Base-by-base conservation (phyloP, 2,113 vertebrate genomes). In the Ranitomeya variabilis region DNA sequence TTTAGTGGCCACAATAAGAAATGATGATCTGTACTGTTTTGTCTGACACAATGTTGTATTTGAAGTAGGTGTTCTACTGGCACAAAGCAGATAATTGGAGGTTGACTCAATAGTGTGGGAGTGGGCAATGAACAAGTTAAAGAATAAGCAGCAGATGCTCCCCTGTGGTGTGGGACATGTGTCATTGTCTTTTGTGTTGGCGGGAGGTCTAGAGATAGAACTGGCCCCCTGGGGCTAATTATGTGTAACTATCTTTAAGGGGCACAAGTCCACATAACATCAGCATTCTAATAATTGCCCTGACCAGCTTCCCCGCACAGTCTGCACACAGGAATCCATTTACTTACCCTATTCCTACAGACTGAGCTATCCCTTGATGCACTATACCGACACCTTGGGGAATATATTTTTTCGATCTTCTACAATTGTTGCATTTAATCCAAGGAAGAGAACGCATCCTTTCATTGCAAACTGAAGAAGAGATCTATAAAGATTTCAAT, bases 381-480 rank as follows among this genome's bases (percentile, higher is more conserved):
- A 31, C 55, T 77, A 7, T 62, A 77, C 57, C 15, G 52, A 31
- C 84, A 51, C 84, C 84, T 74, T 51, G 77, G 71, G 84, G 84
- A 57, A 76, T 64, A 76, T 60, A 76, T 60, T 60, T 60, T 26
- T 86, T 60, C 84, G 57, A 86, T 74, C 84, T 77, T 76, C 62
- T 76, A 60, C 55, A n/a, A 62, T 60, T 86, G 76, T 86, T 86
- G 84, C 69, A 77, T 86, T 86, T 86, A 86, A 85, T 85, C 66
- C 71, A 45, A 31, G 54, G 16, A 51, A 57, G 59, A 60, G 55
- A 76, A 74, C 13, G 7, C 54, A 18, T 55, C 71, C 55, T 76
- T 57, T 67, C 45, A 45, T 83, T 67, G 81, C 12, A 83, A 62
- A 69, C 67, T 21, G 19, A 23, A n/a, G 45, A 69, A 67, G 37